phyloP scores from a whole-genome alignment of 2,888 invertebrate species.

The Xanthia icteritia region DNA sequence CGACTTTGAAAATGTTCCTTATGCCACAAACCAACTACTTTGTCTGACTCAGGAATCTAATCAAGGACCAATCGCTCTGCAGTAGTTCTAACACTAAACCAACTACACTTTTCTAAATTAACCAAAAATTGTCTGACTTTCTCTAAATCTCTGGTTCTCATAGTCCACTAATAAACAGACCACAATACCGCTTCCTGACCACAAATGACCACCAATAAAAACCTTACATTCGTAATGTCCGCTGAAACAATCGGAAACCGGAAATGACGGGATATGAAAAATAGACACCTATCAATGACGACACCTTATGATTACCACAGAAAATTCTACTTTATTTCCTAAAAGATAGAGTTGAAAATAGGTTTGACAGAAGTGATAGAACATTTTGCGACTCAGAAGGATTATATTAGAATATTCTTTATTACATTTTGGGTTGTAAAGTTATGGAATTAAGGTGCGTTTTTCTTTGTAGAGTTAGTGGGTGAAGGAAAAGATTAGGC shows the following conservation, averaged over 20 bases:
- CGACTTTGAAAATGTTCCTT: neutral
- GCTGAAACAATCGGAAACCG: conserved; percentile 74
- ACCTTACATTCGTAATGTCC: conserved; percentile 59
- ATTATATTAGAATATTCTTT: conserved; percentile 6
- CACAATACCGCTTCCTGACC: conserved; percentile 53
- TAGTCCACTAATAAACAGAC: conserved; percentile 22
- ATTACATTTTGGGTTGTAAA: conserved; percentile 20
- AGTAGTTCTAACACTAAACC: neutral
- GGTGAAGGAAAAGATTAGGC: conserved; percentile 49
- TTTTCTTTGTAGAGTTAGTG: conserved; percentile 12
- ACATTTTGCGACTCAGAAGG: conserved; percentile 20
- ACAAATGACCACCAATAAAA: conserved; percentile 71
- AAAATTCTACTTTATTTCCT: neutral
- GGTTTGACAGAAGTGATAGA: neutral
- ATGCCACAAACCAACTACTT: neutral
- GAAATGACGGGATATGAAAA: conserved; percentile 81
- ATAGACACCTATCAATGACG: conserved; percentile 76
- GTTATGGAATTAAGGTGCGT: neutral
- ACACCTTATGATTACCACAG: conserved; percentile 49
- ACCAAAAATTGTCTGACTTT: conserved; percentile 21
- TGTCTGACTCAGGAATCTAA: neutral
- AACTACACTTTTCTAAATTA: neutral
- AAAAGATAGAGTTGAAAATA: conserved; percentile 3
- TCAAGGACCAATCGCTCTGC: neutral
- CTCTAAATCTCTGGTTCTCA: conserved; percentile 1